phyloP scores from a whole-genome alignment of 2,113 vertebrate genomes.

The Pseudopodoces humilis region DNA sequence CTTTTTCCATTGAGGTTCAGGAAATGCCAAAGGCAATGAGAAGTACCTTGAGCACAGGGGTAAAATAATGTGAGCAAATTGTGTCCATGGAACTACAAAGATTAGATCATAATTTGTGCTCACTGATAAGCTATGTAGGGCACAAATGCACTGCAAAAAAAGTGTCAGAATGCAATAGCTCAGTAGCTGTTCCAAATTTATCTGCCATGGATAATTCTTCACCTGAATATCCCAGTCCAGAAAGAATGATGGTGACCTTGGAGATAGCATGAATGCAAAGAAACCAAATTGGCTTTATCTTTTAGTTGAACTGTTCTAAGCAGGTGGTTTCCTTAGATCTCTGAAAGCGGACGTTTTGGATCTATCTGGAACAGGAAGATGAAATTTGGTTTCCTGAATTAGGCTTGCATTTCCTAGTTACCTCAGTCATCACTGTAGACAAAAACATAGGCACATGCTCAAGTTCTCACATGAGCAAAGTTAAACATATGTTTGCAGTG shows the following conservation, averaged over 20 bases:
- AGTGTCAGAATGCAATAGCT: neutral
- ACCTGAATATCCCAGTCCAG: neutral
- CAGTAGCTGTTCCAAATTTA: neutral
- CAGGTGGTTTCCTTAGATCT: neutral
- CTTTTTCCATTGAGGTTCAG: slow-evolving; percentile 22
- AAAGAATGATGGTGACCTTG: neutral
- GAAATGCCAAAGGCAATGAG: slow-evolving; percentile 19
- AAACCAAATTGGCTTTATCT: neutral
- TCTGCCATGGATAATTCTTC: neutral
- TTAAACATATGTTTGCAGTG: slow-evolving; percentile 31
- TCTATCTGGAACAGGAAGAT: neutral
- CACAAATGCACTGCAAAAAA: neutral
- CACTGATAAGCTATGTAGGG: neutral
- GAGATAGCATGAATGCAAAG: neutral
- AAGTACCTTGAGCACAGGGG: neutral
- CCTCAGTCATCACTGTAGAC: neutral
- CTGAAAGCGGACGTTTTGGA: neutral
- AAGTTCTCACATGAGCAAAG: slow-evolving; percentile 7
- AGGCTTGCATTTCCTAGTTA: slow-evolving; percentile 20
- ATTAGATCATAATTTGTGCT: neutral
- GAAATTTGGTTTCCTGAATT: slow-evolving; percentile 11
- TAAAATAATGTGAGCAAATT: neutral
- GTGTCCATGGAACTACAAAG: slow-evolving; percentile 7
- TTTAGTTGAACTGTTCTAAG: neutral
- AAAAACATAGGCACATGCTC: slow-evolving; percentile 33